Base-by-base conservation (phyloP, 2,888 invertebrate genomes). In the Cantharis flavilabris region DNA sequence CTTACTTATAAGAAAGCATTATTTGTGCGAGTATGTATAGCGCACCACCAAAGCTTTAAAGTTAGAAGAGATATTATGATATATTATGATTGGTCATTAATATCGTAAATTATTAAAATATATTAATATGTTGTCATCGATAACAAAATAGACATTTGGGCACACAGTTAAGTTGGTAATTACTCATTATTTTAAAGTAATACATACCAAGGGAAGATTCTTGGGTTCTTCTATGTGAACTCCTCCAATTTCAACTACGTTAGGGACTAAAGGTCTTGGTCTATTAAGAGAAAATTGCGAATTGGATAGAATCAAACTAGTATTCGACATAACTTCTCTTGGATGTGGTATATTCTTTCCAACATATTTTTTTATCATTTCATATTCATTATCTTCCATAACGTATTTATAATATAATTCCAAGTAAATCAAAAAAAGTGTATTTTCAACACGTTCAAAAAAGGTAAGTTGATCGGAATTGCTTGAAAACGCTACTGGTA, bases 181-280 rank as follows among this genome's bases (percentile, higher is more conserved):
- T n/a, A n/a, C n/a, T n/a, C n/a, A n/a, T n/a, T n/a, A 16, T 20
- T 20, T 20, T 20, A 20, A 20, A 20, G 3, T 23, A n/a, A 16
- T 49, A 72, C 76, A 78, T 83, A 86, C 85, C 82, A 80, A 11
- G 14, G 86, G 85, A 70, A 86, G 63, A 13, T 67, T 70, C 63
- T 83, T 83, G 7, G 74, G 84, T 62, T 87, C 84, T 76, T 86
- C 7, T 20, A 91, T 85, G 85, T 91, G 90, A 73, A 91, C 86
- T 23, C 91, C 91, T 33, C 90, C 91, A 7, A 91, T 88, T 85
- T 91, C 90, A 1, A 91, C 86, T 11, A 90, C 84, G 20, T 87
- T 87, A 0, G 91, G 90, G 20, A 89, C 88, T 26, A 88, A 79
- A 1, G 89, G 89, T 79, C 87, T 85, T 10, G 89, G 88, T 10